These are phyloP conservation scores for Polylopha cassiicola DNA, from an alignment of 2,888 invertebrate species.

Conservation along the genomic window DNA sequence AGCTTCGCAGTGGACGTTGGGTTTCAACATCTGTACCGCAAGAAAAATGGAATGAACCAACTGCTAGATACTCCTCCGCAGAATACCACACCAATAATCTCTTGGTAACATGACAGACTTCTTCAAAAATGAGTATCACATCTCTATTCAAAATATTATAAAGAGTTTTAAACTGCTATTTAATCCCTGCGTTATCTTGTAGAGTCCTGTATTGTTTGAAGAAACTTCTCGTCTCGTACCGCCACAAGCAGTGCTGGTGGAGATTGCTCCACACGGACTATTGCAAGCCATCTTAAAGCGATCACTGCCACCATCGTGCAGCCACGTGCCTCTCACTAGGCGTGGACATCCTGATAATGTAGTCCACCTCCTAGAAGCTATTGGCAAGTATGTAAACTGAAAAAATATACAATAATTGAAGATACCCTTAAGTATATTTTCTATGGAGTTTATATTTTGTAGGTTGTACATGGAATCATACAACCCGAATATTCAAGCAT, in stretches of 20 bases:
- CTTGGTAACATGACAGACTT: conserved; percentile 57
- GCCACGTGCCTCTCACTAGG: conserved; percentile 84
- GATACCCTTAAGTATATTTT: neutral
- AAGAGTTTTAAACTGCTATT: neutral
- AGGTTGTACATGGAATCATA: conserved; percentile 85
- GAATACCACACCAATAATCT: conserved; percentile 92
- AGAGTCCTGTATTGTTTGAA: conserved; percentile 85
- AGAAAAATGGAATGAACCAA: conserved; percentile 37
- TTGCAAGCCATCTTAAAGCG: conserved; percentile 91
- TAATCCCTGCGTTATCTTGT: conserved; percentile 40
- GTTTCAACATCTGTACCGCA: conserved; percentile 86
- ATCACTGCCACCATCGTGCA: conserved; percentile 79
- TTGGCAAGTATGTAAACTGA: conserved; percentile 77
- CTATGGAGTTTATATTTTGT: conserved; percentile 47
- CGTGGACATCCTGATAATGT: conserved; percentile 80
- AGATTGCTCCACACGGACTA: conserved; percentile 93
- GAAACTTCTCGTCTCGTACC: conserved; percentile 88
- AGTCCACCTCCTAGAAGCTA: conserved; percentile 73
- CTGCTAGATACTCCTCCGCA: conserved; percentile 80
- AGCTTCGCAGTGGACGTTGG: conserved; percentile 83
- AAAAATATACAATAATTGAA: too few relatives aligned
- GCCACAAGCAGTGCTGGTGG: conserved; percentile 86
- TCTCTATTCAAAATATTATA: neutral
- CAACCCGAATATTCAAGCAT: conserved; percentile 79
- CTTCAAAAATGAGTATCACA: neutral